Evolutionary conservation across 2,797 vertebrate genomes (phyloP).

Genomic region (Cephalopachus bancanus): DNA sequence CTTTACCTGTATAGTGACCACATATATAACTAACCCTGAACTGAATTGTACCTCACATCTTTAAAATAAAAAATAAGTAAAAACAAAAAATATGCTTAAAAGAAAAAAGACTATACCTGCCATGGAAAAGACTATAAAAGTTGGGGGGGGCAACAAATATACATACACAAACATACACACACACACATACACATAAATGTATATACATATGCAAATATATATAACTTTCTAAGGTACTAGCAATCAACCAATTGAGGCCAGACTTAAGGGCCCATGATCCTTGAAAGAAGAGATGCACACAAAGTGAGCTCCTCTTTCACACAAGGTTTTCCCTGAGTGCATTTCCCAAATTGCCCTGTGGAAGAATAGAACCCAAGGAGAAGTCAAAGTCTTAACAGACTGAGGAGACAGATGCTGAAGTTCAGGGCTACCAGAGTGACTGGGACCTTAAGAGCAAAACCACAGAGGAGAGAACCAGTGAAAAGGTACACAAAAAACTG

Average conservation of each 20-base stretch:
- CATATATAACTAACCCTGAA: too few relatives aligned
- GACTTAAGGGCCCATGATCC: background rate
- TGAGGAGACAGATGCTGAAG: background rate
- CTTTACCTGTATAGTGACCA: too few relatives aligned
- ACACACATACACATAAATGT: background rate
- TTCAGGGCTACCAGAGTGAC: background rate
- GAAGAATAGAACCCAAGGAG: background rate
- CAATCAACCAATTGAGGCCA: background rate
- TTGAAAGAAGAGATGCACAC: background rate
- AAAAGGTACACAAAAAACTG: background rate
- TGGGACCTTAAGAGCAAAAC: slow-evolving; percentile 7
- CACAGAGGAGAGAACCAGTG: background rate
- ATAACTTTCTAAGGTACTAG: background rate
- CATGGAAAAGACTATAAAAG: slow-evolving; percentile 6
- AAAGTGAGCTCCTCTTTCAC: background rate
- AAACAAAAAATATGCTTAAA: too few relatives aligned
- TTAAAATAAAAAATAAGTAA: too few relatives aligned
- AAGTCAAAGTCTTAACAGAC: background rate
- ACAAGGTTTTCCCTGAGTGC: background rate
- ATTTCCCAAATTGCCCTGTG: background rate
- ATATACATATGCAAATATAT: background rate
- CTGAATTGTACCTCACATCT: too few relatives aligned
- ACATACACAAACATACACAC: background rate
- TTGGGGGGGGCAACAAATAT: background rate
- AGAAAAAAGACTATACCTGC: background rate